Evolutionary conservation across 1,140 invertebrate genomes (phyloP), one percentile per base, ranked within the genome.

Genomic region (Temnothorax longispinosus): DNA sequence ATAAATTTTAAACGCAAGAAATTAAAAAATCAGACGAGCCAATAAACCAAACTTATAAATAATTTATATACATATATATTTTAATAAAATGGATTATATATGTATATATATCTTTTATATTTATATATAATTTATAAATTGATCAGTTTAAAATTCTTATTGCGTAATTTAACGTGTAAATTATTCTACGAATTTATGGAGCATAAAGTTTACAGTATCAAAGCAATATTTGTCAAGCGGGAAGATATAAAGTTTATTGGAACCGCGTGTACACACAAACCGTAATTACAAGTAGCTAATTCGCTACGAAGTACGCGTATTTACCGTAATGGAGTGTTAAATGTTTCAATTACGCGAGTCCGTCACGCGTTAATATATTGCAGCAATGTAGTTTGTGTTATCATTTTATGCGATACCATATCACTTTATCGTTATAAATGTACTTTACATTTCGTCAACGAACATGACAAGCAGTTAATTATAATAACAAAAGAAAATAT

Each of bases 251-350:
- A 84, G 80, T 84, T 84, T 84, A 84, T 84, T 74, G 54, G 67
- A 58, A 74, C 27, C 27, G 80, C 8, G 67, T 84, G 69, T 75
- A 84, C 41, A 82, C 41, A 75, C 44, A 75, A 75, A 84, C 41
- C 69, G 32, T 84, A 84, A 84, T 84, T 75, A 75, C 80, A 84
- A 84, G 69, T 84, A 84, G 69, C 80, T 84, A 84, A 84, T 84
- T 84, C 10, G 80, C 69, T 84, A 32, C 69, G 44, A 84, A 84
- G 54, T 74, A 75, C 80, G 32, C 69, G 69, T 74, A 84, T 75
- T 75, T 84, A 75, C 69, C 41, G 80, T 84, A 84, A 84, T 84
- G 69, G 80, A 75, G 69, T 84, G 80, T 74, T 84, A 84, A 84
- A 84, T 75, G 67, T 75, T 74, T 84, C 80, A 75, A 84, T 84